Evolutionary conservation across 2,113 vertebrate genomes (phyloP).

Genomic region (Dissostichus mawsoni): DNA sequence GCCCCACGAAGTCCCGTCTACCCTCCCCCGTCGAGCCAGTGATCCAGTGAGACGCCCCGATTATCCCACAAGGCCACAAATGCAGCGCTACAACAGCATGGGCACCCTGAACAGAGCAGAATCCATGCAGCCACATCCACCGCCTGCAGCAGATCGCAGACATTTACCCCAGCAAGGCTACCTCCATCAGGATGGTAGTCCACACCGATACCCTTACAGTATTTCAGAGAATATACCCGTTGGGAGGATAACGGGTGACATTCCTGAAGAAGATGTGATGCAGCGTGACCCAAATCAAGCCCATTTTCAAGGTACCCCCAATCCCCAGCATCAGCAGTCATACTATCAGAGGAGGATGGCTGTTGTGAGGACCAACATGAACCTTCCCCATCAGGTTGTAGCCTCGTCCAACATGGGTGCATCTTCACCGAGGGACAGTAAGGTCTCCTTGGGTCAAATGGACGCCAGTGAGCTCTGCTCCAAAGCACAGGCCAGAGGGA

Average conservation of each 20-base stretch:
- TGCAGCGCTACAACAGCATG: constrained; percentile 89
- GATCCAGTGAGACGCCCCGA: constrained; percentile 87
- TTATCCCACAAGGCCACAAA: constrained; percentile 75
- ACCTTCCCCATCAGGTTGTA: neutral
- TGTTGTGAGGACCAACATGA: constrained; percentile 33
- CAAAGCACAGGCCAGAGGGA: constrained; percentile 72
- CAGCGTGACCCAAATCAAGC: constrained; percentile 71
- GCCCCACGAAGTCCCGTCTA: constrained; percentile 84
- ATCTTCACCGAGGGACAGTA: constrained; percentile 56
- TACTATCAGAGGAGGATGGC: constrained; percentile 56
- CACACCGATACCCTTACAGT: constrained; percentile 75
- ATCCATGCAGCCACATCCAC: constrained; percentile 71
- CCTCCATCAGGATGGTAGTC: constrained; percentile 77
- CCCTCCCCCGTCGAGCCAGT: constrained; percentile 88
- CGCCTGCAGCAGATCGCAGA: constrained; percentile 75
- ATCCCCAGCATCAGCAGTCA: constrained; percentile 20
- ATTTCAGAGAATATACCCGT: constrained; percentile 87
- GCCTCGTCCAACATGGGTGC: constrained; percentile 24
- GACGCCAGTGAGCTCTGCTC: constrained; percentile 54
- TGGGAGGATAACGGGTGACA: constrained; percentile 83
- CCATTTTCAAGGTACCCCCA: constrained; percentile 49
- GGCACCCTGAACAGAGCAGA: constrained; percentile 40
- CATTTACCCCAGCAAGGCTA: constrained; percentile 84
- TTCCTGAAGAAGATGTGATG: constrained; percentile 84
- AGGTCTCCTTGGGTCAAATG: constrained; percentile 86